Evolutionary conservation across 2,797 vertebrate species (phyloP).

Genomic region (Atherinosoma microstoma): DNA sequence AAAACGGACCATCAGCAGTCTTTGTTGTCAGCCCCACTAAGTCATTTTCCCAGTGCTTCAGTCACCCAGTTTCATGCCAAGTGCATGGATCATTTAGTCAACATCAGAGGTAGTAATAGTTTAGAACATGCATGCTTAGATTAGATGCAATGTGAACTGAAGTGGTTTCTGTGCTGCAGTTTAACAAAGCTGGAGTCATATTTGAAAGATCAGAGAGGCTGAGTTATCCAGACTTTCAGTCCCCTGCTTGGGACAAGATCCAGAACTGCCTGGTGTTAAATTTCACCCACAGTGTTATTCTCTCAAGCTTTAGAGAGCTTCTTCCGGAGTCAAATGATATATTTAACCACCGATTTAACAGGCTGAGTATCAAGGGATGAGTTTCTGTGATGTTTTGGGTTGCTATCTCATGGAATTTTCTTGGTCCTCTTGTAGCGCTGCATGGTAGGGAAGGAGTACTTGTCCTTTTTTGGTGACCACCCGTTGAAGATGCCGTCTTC

Average conservation of each 20-base stretch:
- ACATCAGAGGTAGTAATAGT: slow-evolving; percentile 37
- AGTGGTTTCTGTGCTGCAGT: neutral
- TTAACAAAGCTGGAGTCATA: neutral
- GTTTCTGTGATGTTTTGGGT: too few relatives aligned
- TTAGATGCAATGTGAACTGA: slow-evolving; percentile 6
- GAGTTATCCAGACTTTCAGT: slow-evolving; percentile 9
- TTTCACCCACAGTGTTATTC: slow-evolving; percentile 9
- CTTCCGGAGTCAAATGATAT: neutral
- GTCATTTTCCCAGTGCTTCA: slow-evolving; percentile 42
- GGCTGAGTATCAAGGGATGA: neutral
- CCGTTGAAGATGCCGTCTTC: too few relatives aligned
- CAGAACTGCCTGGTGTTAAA: neutral
- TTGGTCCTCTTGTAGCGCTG: too few relatives aligned
- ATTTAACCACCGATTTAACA: slow-evolving; percentile 5
- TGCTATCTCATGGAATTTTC: too few relatives aligned
- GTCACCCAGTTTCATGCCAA: slow-evolving; percentile 35
- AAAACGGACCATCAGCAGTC: slow-evolving; percentile 45
- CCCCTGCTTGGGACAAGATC: neutral
- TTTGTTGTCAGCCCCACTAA: slow-evolving; percentile 52
- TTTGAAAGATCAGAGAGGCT: neutral
- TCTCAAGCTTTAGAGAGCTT: neutral
- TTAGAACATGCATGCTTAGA: slow-evolving; percentile 24
- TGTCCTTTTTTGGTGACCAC: too few relatives aligned
- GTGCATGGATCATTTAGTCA: slow-evolving; percentile 45
- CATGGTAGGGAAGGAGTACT: too few relatives aligned